These are phyloP conservation scores for Florisuga fusca DNA, from an alignment of 2,797 vertebrate species.

Conservation along the genomic window DNA sequence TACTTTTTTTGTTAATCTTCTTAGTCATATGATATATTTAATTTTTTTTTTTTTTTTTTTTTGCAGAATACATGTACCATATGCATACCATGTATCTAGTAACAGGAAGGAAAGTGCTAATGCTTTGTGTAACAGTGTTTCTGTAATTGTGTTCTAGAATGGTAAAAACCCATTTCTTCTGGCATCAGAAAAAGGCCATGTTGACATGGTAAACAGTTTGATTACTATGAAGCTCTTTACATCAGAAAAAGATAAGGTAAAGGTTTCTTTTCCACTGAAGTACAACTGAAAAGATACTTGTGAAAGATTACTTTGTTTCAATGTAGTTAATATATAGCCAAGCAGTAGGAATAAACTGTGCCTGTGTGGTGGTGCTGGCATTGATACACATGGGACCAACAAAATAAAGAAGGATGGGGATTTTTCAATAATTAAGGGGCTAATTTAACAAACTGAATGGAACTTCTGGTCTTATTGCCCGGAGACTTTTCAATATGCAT, in stretches of 20 bases:
- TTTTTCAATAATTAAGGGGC: neutral
- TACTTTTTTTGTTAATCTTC: neutral
- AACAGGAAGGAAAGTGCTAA: neutral
- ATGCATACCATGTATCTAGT: neutral
- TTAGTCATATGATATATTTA: neutral
- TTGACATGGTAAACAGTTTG: slow-evolving; percentile 84
- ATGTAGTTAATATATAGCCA: neutral
- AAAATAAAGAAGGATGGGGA: neutral
- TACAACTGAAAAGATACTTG: neutral
- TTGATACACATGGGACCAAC: neutral
- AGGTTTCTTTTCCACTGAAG: neutral
- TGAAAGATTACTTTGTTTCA: neutral
- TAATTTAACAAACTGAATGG: neutral
- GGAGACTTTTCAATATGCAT: neutral
- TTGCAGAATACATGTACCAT: neutral
- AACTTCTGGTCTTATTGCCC: neutral
- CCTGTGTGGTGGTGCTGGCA: neutral
- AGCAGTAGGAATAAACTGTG: neutral
- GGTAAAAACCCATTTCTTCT: slow-evolving; percentile 86
- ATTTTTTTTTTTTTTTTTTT: neutral
- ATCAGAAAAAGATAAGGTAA: slow-evolving; percentile 88
- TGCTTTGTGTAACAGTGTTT: neutral
- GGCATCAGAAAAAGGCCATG: slow-evolving; percentile 86
- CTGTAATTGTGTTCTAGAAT: slow-evolving; percentile 70
- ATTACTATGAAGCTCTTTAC: slow-evolving; percentile 86